Evolutionary conservation across 1,140 invertebrate genomes (phyloP), one percentile per base, ranked within the genome.

Genomic region (Sycobia sp.): DNA sequence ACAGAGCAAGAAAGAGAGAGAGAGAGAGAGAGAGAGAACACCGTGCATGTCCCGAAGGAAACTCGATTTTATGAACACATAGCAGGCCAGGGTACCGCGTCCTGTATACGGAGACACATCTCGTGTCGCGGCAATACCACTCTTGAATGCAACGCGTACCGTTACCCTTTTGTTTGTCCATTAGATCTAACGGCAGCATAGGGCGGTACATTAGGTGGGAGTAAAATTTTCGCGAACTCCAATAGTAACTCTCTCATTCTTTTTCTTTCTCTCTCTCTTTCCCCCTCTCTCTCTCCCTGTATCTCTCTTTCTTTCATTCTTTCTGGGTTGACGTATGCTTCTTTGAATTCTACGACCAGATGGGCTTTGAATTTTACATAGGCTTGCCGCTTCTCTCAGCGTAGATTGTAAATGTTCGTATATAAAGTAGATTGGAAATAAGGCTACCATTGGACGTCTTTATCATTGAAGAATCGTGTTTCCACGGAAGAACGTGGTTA

Each of bases 121-220:
- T 44, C 10, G 38, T 56, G 25, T 2, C 25, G n/a, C 5, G 38
- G n/a, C 32, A 50, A 41, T 50, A 36, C 47, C 57, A 53, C 58
- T 53, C 29, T 53, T 25, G 58, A 62, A 62, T 62, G 44, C 53
- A 63, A 47, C 34, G 34, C 11, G 54, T 56, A 44, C 44, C 4
- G 20, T 32, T 23, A 46, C 9, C 44, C 53, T 63, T 56, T 56
- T 63, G 61, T 63, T 63, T 63, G 61, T 49, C 53, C 59, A 54
- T 62, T 62, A 62, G 29, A 39, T 53, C 49, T 44, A 41, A 18
- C 38, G 3, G n/a, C 22, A n/a, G 32, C 2, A 13, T 22, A 4
- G 10, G 46, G 47, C 34, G 16, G 11, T 59, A 41, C 59, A 56
- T 56, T 62, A 62, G 32, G 34, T 4, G 20, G 29, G 25, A 25